A percentile compares a stretch with the other conserved stretches of the same genome.
Evolutionary conservation across 2,113 vertebrate species (phyloP).

Genomic region (Entomyzon cyanotis): DNA sequence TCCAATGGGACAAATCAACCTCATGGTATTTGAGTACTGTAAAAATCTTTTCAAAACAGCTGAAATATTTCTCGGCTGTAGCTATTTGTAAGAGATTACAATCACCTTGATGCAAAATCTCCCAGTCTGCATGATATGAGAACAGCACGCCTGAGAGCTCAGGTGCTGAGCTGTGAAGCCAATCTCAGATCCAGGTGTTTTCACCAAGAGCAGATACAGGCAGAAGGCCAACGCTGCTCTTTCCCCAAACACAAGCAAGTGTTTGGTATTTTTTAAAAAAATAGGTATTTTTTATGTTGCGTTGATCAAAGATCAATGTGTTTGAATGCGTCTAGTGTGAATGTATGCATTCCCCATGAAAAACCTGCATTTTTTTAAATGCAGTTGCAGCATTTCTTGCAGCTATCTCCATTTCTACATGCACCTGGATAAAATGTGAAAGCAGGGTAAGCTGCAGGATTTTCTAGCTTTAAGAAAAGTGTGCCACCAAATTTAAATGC

Average conservation of each 20-base stretch:
- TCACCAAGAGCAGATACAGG: not conserved
- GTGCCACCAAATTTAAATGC: not conserved
- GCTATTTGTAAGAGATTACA: not conserved
- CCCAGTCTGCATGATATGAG: not conserved
- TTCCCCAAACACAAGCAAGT: not conserved
- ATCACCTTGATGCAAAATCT: not conserved
- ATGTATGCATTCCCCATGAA: too few relatives aligned
- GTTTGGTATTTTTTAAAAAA: too few relatives aligned
- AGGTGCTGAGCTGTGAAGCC: not conserved
- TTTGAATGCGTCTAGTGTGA: not conserved
- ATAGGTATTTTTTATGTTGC: too few relatives aligned
- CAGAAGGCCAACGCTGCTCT: not conserved
- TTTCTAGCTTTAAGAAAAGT: not conserved
- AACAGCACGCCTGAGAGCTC: not conserved
- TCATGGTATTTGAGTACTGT: not conserved
- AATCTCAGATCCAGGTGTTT: not conserved
- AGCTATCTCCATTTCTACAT: not conserved
- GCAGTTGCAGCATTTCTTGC: not conserved
- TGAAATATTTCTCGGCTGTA: not conserved
- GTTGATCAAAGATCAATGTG: fast-evolving
- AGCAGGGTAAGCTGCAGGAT: not conserved
- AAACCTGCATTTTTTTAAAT: not conserved
- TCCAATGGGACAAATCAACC: not conserved
- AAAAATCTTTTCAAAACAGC: not conserved
- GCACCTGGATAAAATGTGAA: not conserved